Evolutionary conservation across 2,797 vertebrate genomes (phyloP).

Genomic region (Sarcophilus harrisii): DNA sequence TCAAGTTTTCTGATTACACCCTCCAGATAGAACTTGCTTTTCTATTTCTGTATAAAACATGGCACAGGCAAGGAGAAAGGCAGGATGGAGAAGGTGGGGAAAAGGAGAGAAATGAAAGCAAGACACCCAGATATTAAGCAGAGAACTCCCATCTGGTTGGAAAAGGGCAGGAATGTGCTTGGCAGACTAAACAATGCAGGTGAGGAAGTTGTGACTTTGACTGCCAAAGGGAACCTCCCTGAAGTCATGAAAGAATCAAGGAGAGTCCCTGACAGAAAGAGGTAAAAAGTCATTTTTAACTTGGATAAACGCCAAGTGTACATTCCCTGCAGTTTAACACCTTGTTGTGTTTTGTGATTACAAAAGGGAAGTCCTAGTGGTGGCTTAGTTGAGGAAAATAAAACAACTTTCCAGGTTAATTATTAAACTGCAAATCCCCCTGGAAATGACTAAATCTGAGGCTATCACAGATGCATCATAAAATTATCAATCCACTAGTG

Average conservation of each 20-base stretch:
- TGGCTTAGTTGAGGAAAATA: background rate
- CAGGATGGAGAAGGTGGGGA: background rate
- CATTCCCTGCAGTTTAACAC: background rate
- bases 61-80: slow-evolving; percentile 13
- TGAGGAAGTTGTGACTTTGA: background rate
- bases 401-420: slow-evolving; percentile 53
- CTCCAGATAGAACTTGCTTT: slow-evolving; percentile 62
- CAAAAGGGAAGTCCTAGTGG: background rate
- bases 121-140: background rate
- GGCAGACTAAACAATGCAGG: slow-evolving; percentile 13
- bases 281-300: slow-evolving; percentile 23
- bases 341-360: background rate
- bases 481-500: slow-evolving; percentile 47
- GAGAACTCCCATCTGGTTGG: slow-evolving; percentile 15
- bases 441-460: slow-evolving; percentile 64
- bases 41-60: background rate
- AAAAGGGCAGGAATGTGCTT: background rate
- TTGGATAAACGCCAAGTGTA: background rate
- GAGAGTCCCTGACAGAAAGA: slow-evolving; percentile 18
- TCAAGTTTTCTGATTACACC: slow-evolving; percentile 56
- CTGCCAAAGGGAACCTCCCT: background rate
- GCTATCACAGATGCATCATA: background rate
- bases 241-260: background rate
- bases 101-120: background rate
- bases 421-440: slow-evolving; percentile 63